Conservation (phyloP, 1,140 invertebrate genomes). For the Tetranychus urticae region DNA sequence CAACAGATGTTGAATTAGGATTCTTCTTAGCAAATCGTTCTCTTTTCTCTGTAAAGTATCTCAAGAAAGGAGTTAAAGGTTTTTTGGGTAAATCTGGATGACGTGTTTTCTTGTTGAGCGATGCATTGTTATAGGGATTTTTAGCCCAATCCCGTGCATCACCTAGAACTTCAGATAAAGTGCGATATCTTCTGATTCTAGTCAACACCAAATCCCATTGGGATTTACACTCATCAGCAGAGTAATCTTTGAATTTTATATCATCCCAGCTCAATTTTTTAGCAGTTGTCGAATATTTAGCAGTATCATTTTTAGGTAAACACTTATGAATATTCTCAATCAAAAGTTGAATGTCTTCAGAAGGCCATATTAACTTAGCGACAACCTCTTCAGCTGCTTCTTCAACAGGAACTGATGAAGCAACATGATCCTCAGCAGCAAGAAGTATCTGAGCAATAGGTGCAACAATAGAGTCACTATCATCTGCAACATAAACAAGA, state of each 20-base stretch:
- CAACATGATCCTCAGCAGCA: neutral
- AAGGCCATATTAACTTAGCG: neutral
- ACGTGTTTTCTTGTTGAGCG: constrained; percentile 14
- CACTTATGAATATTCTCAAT: neutral
- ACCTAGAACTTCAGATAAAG: constrained; percentile 23
- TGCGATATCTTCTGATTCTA: constrained; percentile 21
- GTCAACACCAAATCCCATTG: constrained; percentile 20
- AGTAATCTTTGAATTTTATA: constrained; percentile 15
- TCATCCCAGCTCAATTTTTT: constrained; percentile 15
- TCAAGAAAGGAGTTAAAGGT: constrained; percentile 24
- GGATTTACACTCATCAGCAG: constrained; percentile 21
- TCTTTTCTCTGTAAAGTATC: constrained; percentile 25
- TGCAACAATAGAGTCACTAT: no score
- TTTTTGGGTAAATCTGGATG: constrained; percentile 27
- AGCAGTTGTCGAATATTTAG: constrained; percentile 13
- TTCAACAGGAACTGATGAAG: neutral
- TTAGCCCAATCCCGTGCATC: constrained; percentile 25
- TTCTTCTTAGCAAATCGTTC: constrained; percentile 21
- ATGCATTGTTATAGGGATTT: constrained; percentile 23
- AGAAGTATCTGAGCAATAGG: no score
- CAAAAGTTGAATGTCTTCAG: neutral
- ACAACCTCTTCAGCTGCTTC: neutral
- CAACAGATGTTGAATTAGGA: constrained; percentile 21
- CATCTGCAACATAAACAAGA: no score
- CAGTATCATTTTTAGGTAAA: constrained; percentile 14